These are phyloP conservation scores for Drosophila phalerata DNA, from an alignment of 2,888 invertebrate species.

Conservation along the genomic window DNA sequence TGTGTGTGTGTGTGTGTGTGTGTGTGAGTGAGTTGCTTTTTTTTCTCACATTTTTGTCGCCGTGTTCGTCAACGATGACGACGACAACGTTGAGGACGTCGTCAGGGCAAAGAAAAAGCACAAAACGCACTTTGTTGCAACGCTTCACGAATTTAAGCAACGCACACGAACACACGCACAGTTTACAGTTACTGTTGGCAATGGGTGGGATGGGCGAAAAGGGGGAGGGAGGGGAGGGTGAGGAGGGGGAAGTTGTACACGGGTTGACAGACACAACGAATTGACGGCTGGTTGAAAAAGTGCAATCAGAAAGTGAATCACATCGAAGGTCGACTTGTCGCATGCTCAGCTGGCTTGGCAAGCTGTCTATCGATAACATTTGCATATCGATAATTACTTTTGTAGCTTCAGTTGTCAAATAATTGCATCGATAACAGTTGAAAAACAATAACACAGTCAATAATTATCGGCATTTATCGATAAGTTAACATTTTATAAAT, in stretches of 20 bases:
- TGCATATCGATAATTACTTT: not conserved
- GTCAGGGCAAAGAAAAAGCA: conserved; percentile 44
- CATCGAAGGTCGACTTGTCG: not conserved
- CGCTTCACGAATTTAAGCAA: conserved; percentile 68
- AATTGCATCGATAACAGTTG: not conserved
- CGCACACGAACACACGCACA: conserved; percentile 26
- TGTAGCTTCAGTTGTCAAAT: not conserved
- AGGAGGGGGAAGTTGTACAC: not conserved
- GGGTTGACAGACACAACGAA: not conserved
- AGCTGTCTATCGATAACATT: not conserved
- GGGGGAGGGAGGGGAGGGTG: not conserved
- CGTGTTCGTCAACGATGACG: conserved; percentile 39
- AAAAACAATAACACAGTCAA: not conserved
- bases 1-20: conserved; percentile 17
- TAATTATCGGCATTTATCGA: not conserved
- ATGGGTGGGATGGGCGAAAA: not conserved
- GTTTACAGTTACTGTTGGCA: not conserved
- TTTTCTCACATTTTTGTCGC: conserved; percentile 19
- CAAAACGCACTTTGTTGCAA: conserved; percentile 77
- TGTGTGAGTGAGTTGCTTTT: conserved; percentile 9
- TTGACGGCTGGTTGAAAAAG: not conserved
- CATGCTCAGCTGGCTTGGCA: not conserved
- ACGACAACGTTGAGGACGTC: conserved; percentile 37
- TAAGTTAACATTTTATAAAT: too few relatives aligned
- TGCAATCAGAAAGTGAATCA: conserved; percentile 1